Conservation (phyloP, 2,888 invertebrate genomes). For the Eupithecia dodoneata region DNA sequence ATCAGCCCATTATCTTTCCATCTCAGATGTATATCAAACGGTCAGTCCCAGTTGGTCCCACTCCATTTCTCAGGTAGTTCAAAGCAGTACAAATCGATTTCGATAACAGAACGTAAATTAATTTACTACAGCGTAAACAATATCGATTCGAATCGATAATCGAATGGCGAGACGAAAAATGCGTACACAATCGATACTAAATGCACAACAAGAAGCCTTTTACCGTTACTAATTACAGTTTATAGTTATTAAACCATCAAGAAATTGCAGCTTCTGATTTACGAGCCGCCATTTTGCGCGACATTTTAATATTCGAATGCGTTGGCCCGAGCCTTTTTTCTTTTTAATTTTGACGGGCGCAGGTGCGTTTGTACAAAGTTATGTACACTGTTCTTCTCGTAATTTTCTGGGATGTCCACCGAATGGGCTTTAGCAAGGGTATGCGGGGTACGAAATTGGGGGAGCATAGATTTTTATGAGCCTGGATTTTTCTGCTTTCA, state of each 20-base stretch:
- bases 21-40: conserved; percentile 32
- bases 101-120: conserved; percentile 54
- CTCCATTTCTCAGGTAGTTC: conserved; percentile 38
- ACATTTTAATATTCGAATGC: conserved; percentile 78
- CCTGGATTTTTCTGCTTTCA: conserved; percentile 40
- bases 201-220: conserved; percentile 57
- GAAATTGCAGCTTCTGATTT: conserved; percentile 79
- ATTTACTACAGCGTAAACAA: conserved; percentile 53
- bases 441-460: conserved; percentile 63
- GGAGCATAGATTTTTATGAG: conserved; percentile 60
- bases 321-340: conserved; percentile 62
- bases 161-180: conserved; percentile 57
- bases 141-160: conserved; percentile 52
- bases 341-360: conserved; percentile 72
- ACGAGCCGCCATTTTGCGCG: conserved; percentile 75
- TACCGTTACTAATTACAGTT: conserved; percentile 80
- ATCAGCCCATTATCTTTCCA: conserved; percentile 38
- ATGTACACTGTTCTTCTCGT: conserved; percentile 52
- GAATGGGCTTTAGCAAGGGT: conserved; percentile 57
- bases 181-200: conserved; percentile 71
- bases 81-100: conserved; percentile 67
- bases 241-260: conserved; percentile 76
- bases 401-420: conserved; percentile 64
- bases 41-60: conserved; percentile 17
- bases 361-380: conserved; percentile 71